Evolutionary conservation across 2,797 vertebrate species (phyloP).

Genomic region (Sebastes kiyomatsui): DNA sequence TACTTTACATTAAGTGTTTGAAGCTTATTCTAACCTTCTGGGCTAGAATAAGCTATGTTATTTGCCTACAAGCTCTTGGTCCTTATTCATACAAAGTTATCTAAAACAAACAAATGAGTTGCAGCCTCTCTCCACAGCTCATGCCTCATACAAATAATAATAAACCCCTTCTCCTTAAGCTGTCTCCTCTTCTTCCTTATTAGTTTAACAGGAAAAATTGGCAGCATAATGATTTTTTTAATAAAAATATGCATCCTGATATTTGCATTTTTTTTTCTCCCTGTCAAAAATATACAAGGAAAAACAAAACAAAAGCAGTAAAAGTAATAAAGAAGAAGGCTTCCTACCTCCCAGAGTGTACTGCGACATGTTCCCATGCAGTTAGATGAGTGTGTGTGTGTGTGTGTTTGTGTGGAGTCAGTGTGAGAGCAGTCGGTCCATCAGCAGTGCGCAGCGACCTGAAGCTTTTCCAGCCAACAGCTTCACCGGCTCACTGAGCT

Average conservation of each 20-base stretch:
- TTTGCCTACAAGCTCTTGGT: background rate
- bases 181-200: background rate
- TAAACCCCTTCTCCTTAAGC: background rate
- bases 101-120: background rate
- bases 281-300: background rate
- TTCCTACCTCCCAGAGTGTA: slow-evolving; percentile 73
- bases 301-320: background rate
- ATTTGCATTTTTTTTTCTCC: background rate
- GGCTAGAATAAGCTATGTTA: background rate
- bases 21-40: background rate
- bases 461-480: slow-evolving; percentile 56
- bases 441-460: slow-evolving; percentile 35
- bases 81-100: slow-evolving; percentile 17
- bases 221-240: background rate
- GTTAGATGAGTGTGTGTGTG: background rate
- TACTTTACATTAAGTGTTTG: background rate
- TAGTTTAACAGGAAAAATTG: background rate
- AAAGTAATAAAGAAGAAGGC: background rate
- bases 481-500: slow-evolving; percentile 25
- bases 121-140: background rate
- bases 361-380: slow-evolving; percentile 66
- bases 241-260: background rate
- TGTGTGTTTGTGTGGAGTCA: slow-evolving; percentile 15
- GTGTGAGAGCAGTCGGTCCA: slow-evolving; percentile 17
- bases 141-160: background rate